Conservation (phyloP, 2,113 vertebrate genomes). For the Prochilodus magdalenae region DNA sequence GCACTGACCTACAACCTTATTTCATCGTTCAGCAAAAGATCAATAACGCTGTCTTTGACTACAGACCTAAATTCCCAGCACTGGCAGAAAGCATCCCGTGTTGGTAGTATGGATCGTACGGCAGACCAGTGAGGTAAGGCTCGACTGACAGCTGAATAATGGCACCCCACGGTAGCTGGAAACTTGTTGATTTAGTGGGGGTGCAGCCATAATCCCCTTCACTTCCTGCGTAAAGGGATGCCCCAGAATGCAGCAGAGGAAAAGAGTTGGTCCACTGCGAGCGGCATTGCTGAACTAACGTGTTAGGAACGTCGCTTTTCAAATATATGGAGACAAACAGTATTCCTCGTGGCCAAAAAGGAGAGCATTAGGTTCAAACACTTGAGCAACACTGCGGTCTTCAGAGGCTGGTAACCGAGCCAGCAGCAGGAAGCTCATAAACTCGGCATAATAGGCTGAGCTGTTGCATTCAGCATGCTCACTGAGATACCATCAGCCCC, state of each 20-base stretch:
- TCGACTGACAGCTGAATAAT: conserved; percentile 74
- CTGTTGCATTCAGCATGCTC: conserved; percentile 57
- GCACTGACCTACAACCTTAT: background rate
- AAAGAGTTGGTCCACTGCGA: conserved; percentile 16
- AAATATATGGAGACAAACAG: background rate
- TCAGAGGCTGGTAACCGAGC: conserved; percentile 51
- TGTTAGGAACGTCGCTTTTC: background rate
- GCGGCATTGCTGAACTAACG: background rate
- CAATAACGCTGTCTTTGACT: conserved; percentile 56
- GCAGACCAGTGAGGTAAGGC: conserved; percentile 63
- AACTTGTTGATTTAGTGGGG: conserved; percentile 73
- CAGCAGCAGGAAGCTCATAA: conserved; percentile 64
- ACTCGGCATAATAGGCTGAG: conserved; percentile 60
- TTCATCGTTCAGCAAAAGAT: conserved; percentile 51
- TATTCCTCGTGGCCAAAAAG: background rate
- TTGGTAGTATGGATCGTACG: conserved; percentile 51
- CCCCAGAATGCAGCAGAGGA: conserved; percentile 24
- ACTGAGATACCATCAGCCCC: conserved; percentile 65
- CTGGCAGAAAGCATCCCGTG: conserved; percentile 64
- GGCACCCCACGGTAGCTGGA: conserved; percentile 60
- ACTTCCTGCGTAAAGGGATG: conserved; percentile 72
- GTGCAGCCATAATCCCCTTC: conserved; percentile 70
- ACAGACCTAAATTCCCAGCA: conserved; percentile 54
- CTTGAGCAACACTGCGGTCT: conserved; percentile 39
- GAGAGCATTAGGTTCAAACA: background rate